A percentile compares a stretch with the other conserved stretches of the same genome.
These are phyloP conservation scores for Nycticebus coucang DNA, from an alignment of 2,113 vertebrate species.

Conservation along the genomic window DNA sequence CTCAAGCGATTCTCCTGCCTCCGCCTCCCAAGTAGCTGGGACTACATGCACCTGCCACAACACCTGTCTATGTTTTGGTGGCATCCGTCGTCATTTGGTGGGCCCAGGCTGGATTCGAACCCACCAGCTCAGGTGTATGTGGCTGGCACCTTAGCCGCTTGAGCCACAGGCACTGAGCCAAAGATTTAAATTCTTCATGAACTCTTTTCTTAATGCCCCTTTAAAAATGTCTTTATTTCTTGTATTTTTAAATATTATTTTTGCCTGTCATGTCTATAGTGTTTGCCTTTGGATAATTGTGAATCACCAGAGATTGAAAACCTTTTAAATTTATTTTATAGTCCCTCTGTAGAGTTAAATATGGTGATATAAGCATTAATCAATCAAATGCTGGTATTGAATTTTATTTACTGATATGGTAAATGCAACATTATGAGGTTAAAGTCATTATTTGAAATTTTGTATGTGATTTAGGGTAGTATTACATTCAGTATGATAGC, in stretches of 20 bases:
- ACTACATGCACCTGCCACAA: no score
- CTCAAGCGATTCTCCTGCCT: no score
- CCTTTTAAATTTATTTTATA: background rate
- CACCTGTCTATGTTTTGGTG: no score
- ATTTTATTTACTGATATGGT: background rate
- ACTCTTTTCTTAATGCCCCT: background rate
- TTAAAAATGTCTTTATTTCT: background rate
- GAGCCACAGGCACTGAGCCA: no score
- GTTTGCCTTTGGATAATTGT: background rate
- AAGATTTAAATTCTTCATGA: background rate
- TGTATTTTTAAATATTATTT: background rate
- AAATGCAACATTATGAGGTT: constrained; percentile 7
- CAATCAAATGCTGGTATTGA: background rate
- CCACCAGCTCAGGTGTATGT: no score
- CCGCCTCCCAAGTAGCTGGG: no score
- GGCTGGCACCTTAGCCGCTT: no score
- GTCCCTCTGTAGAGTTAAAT: background rate
- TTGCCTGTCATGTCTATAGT: background rate
- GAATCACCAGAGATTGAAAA: background rate
- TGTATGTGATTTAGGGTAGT: background rate
- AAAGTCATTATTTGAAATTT: background rate
- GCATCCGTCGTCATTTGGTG: no score
- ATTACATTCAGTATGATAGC: background rate
- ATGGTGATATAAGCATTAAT: background rate
- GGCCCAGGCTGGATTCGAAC: no score